These are phyloP conservation scores for Cordilura impudica DNA, from an alignment of 2,888 invertebrate genomes.

Conservation along the genomic window DNA sequence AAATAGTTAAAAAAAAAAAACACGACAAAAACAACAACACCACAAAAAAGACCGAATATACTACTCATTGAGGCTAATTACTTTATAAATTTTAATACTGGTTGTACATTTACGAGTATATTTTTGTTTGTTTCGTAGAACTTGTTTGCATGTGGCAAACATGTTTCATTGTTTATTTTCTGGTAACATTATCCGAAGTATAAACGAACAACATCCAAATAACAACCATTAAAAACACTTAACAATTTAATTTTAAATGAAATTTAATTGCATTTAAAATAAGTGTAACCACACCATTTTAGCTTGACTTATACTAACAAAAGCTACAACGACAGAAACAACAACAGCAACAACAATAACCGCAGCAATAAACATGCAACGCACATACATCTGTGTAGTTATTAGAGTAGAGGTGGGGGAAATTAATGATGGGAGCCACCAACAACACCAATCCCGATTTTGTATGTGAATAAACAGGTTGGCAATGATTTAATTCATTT, in stretches of 20 bases:
- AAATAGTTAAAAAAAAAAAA: slow-evolving; percentile 39
- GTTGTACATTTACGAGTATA: slow-evolving; percentile 16
- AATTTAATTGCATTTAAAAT: slow-evolving; percentile 61
- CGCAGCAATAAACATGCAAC: slow-evolving; percentile 43
- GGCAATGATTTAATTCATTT: slow-evolving; percentile 2
- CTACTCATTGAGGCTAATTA: slow-evolving; percentile 59
- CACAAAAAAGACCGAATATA: slow-evolving; percentile 33
- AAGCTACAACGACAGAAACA: slow-evolving; percentile 60
- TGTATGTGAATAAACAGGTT: slow-evolving; percentile 11
- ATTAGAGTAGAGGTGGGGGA: slow-evolving; percentile 3
- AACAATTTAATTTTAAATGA: slow-evolving; percentile 61
- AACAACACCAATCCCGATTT: slow-evolving; percentile 5
- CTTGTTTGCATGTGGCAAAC: slow-evolving; percentile 63
- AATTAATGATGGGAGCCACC: slow-evolving; percentile 34
- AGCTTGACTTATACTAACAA: slow-evolving; percentile 17
- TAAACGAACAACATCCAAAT: slow-evolving; percentile 28
- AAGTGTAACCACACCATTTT: slow-evolving; percentile 56
- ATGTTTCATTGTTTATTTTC: slow-evolving; percentile 52
- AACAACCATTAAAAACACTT: slow-evolving; percentile 63
- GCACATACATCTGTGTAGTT: slow-evolving; percentile 13
- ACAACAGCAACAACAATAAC: slow-evolving; percentile 58
- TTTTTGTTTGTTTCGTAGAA: slow-evolving; percentile 47
- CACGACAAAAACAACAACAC: neutral
- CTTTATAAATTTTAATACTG: slow-evolving; percentile 50
- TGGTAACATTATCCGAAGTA: slow-evolving; percentile 22